phyloP scores from a whole-genome alignment of 2,888 invertebrate species.

The Leptinotarsa haldemani region DNA sequence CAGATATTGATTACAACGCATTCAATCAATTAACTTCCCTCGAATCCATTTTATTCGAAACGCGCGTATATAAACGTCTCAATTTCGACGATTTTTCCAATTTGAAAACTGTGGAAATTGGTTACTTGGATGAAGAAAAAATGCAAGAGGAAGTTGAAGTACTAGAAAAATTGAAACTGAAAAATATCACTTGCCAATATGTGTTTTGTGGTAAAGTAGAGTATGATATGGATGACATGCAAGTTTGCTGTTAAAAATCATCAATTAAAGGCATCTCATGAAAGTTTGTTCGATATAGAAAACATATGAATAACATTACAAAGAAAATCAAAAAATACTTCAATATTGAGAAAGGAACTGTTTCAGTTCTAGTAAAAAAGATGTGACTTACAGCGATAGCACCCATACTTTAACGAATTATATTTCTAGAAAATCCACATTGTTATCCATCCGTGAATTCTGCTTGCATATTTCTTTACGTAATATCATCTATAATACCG shows the following conservation, averaged over 20 bases:
- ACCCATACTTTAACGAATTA: no score
- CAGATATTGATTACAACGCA: slow-evolving; percentile 27
- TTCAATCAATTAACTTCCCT: slow-evolving; percentile 32
- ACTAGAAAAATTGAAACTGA: slow-evolving; percentile 21
- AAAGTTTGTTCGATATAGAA: not conserved
- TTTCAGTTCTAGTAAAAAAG: no score
- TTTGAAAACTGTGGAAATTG: slow-evolving; percentile 31
- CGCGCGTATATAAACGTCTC: slow-evolving; percentile 19
- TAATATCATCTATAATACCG: no score
- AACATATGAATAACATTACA: no score
- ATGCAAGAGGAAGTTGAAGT: slow-evolving; percentile 19
- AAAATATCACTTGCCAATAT: slow-evolving; percentile 28
- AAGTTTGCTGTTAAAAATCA: slow-evolving; percentile 30
- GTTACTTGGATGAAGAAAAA: slow-evolving; percentile 8
- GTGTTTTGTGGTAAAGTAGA: slow-evolving; percentile 30
- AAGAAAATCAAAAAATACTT: no score
- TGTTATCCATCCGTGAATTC: no score
- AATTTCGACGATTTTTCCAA: slow-evolving; percentile 28
- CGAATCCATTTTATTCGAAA: slow-evolving; percentile 30
- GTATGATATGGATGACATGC: slow-evolving; percentile 30
- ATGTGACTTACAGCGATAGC: no score
- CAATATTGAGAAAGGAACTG: no score
- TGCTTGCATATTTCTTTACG: no score
- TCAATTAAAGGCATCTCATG: no score
- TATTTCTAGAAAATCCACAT: no score